Evolutionary conservation across 2,113 vertebrate species (phyloP), one percentile per base, ranked within the genome.

Genomic region (Paratilapia polleni): DNA sequence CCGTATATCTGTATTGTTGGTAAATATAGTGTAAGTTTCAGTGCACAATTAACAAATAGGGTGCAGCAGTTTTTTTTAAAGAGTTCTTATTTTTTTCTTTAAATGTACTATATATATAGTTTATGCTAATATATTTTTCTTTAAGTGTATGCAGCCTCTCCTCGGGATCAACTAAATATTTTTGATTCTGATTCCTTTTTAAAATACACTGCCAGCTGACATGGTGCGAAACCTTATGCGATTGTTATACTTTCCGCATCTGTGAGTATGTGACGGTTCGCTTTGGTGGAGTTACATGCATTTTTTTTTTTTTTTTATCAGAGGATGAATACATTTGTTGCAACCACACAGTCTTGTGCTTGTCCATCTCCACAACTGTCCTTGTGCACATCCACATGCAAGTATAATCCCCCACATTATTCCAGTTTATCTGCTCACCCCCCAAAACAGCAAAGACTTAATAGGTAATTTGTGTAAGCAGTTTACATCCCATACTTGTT

Each of bases 161-260:
- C 11, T n/a, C 26, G n/a, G 26, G 52, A 34, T 73, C 47, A 54
- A 34, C 26, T 73, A 73, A 73, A 73, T 54, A 73, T 73, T 73
- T 54, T 6, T 3, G 47, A 73, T 31, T 10, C 68, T 0, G 26
- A 52, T 52, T 73, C 43, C 17, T 31, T 52, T 73, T 73, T 73
- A 73, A 73, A 73, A 73, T 52, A 73, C 68, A 54, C 47, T 73
- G 26, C 26, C 28, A 4, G 47, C 34, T 73, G 26, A 34, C 68
- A 54, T 73, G 68, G n/a, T 34, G 68, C n/a, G 13, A 73, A 54
- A 54, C 26, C 26, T n/a, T 34, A 1, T 54, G 68, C 6, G 26
- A 73, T 73, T 70, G 66, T 73, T 73, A 73, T 52, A 73, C 43
- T 73, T 31, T 73, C 43, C 66, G 49, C 66, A 52, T 70, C 66